These are phyloP conservation scores for Leptinotarsa tumamoca DNA, from an alignment of 2,888 invertebrate genomes.

Conservation along the genomic window DNA sequence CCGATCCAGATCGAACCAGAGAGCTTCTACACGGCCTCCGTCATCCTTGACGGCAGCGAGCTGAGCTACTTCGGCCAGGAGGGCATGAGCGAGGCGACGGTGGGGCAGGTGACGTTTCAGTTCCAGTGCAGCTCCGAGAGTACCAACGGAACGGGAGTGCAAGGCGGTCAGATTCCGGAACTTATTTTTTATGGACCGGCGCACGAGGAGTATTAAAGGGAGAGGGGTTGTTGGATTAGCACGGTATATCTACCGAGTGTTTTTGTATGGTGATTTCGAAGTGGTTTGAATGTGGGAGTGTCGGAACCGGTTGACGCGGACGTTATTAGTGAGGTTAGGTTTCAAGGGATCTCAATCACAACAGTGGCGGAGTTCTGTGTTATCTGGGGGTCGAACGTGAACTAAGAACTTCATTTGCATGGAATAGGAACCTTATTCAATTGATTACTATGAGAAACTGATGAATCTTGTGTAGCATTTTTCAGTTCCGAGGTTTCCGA, in stretches of 20 bases:
- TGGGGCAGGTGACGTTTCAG: slow-evolving; percentile 94
- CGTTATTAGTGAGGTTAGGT: neutral
- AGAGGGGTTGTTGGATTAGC: slow-evolving; percentile 28
- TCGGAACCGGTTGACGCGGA: neutral
- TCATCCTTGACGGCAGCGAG: slow-evolving; percentile 92
- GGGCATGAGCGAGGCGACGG: slow-evolving; percentile 93
- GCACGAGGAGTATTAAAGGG: slow-evolving; percentile 63
- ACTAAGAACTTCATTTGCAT: no score
- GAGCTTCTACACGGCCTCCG: slow-evolving; percentile 95
- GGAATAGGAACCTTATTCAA: no score
- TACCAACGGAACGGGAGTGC: slow-evolving; percentile 97
- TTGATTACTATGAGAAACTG: no score
- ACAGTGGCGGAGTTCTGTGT: no score
- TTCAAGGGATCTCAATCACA: no score
- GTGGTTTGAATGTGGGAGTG: slow-evolving; percentile 52
- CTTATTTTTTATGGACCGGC: slow-evolving; percentile 94
- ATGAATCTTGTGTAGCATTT: no score
- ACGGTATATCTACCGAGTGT: slow-evolving; percentile 33
- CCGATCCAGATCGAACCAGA: slow-evolving; percentile 87
- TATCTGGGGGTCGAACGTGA: no score
- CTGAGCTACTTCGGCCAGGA: slow-evolving; percentile 97
- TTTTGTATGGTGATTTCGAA: slow-evolving; percentile 45
- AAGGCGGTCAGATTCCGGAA: slow-evolving; percentile 97
- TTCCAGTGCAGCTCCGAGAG: slow-evolving; percentile 98
- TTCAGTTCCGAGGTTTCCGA: no score